These are phyloP conservation scores for Cossypha caffra DNA, from an alignment of 2,797 vertebrate genomes.

Conservation along the genomic window DNA sequence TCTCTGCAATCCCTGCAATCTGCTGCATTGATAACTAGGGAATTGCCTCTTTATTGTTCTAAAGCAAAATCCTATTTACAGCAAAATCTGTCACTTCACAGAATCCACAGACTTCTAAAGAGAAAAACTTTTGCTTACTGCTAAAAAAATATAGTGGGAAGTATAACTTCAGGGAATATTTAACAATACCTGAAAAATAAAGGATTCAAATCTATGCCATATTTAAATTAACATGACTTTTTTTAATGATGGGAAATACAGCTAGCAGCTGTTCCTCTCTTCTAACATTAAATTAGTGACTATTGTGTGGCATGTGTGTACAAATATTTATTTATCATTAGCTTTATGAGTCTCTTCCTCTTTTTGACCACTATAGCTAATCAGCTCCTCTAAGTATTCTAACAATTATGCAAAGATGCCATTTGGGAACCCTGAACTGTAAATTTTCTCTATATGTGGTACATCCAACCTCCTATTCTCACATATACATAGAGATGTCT, in stretches of 20 bases:
- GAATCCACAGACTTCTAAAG: not conserved
- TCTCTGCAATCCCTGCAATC: not conserved
- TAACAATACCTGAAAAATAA: not conserved
- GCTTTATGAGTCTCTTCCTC: not conserved
- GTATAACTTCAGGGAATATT: not conserved
- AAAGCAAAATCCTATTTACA: not conserved
- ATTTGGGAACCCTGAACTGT: slow-evolving; percentile 5
- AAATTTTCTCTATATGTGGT: not conserved
- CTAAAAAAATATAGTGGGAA: not conserved
- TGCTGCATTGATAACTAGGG: not conserved
- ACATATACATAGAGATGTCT: not conserved
- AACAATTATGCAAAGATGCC: not conserved
- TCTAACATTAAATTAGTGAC: not conserved
- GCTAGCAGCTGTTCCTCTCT: not conserved
- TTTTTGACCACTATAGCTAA: not conserved
- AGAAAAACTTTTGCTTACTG: not conserved
- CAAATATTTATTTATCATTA: slow-evolving; percentile 41
- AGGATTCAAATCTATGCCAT: not conserved
- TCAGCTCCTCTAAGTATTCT: not conserved
- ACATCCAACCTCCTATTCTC: slow-evolving; percentile 24
- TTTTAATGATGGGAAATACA: not conserved
- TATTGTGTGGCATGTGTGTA: not conserved
- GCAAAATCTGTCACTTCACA: not conserved
- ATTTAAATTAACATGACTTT: not conserved
- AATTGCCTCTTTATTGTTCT: not conserved